Evolutionary conservation across 2,113 vertebrate species (phyloP), one percentile per base, ranked within the genome.

Genomic region (Tenebrosternarchus preto): DNA sequence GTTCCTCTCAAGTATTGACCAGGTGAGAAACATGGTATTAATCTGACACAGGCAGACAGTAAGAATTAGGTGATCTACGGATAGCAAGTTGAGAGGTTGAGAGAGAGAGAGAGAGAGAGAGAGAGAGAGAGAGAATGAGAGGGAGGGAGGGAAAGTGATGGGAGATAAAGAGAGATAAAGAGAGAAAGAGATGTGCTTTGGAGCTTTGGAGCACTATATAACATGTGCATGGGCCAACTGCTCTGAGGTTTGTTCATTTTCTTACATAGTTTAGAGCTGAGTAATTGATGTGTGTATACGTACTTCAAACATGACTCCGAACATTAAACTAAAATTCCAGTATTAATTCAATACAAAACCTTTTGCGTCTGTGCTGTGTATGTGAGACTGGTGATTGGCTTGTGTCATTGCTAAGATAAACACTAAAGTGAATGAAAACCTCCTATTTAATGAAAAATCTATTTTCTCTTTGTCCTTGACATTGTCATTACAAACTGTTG

Each of bases 51-150:
- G 57, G 36, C 50, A 78, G 61, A 55, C 55, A 59, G 61, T 75
- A 60, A 75, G 68, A 79, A 83, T 69, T 55, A 79, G 63, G 61
- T 66, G 27, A 70, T 77, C 29, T 68, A 68, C 36, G 68, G 76
- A 29, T 68, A 12, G 74, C 43, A 71, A 31, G 59, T 22, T 27
- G 12, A 55, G 74, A 82, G 70, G 69, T 73, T 61, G 53, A 82
- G 20, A 46, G n/a, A 73, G 5, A 36, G 22, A 77, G 27, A 77
- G 25, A 43, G 53, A 68, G 36, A 64, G 50, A 43, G 20, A 50
- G 0, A 43, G 4, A 55, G 0, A 22, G 53, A 55, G 36, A 66
- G n/a, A 25, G 53, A n/a, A n/a, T 61, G 53, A 82, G 20, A 46
- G n/a, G 66, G 5, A 36, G 22, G 72, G 27, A 77, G 25, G 29